Base-by-base conservation (phyloP, 2,797 vertebrate species). In the Craterocephalus amniculus region DNA sequence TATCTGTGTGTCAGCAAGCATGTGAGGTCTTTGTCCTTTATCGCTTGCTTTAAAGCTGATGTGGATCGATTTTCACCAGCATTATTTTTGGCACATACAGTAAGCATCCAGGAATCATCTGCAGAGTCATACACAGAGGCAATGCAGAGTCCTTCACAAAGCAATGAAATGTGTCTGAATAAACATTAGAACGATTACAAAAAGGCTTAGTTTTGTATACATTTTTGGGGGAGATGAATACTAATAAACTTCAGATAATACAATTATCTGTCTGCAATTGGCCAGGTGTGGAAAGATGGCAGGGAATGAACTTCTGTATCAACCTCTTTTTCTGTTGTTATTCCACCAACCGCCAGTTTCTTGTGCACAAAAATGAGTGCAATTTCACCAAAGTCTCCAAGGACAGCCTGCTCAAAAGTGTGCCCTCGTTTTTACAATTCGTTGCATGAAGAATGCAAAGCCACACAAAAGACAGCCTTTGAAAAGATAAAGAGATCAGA, bases 371-470 rank as follows among this genome's bases (percentile, higher is more conserved):
- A 56, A 69, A 4, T 2, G 1, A n/a, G 20, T 59, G 10, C 31
- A 36, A 38, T 24, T 55, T 38, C 7, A 27, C 0, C 9, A 56
- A 48, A 32, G 49, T 36, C 34, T 62, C 12, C 5, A 10, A 67
- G 45, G 56, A 65, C 52, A 40, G 5, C 16, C 29, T 26, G 61
- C 14, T 24, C 24, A 58, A 56, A 59, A 72, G 16, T 20, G 6
- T 35, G 12, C 32, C 31, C 32, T 62, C n/a, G 18, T 70, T 63
- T 35, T 7, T 69, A 35, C 24, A 3, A 45, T 48, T 62, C 24
- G 26, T 34, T 58, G 67, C 13, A 13, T 52, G 18, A 7, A 60
- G 16, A 35, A 34, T 57, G 5, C 40, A 72, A 71, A 79, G 32
- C 26, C 14, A n/a, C 43, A 29, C 27, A 54, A 35, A 52, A 43